phyloP scores from a whole-genome alignment of 2,888 invertebrate species.

The Ctena decussata region DNA sequence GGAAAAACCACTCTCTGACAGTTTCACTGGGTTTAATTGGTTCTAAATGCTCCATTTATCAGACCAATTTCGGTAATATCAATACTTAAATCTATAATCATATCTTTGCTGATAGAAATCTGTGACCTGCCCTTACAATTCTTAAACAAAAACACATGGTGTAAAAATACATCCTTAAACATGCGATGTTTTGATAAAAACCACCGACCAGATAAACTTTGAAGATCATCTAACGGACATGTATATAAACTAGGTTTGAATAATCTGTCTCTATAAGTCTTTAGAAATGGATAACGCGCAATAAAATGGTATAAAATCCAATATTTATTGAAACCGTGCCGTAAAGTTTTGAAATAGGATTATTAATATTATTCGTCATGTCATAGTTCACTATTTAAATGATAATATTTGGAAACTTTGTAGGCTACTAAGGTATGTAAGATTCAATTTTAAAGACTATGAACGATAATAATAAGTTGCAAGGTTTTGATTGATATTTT shows the following conservation, averaged over 20 bases:
- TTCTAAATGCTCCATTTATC: too few relatives aligned
- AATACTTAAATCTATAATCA: not conserved
- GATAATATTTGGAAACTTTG: conserved; percentile 1
- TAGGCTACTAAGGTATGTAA: not conserved
- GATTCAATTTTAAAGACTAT: not conserved
- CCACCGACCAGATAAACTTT: not conserved
- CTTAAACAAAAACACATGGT: not conserved
- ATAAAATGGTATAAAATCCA: not conserved
- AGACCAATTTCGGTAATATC: too few relatives aligned
- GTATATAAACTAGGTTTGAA: not conserved
- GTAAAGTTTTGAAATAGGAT: not conserved
- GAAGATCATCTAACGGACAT: not conserved
- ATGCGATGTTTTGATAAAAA: not conserved
- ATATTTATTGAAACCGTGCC: not conserved
- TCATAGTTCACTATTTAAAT: not conserved
- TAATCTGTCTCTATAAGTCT: not conserved
- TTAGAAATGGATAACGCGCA: not conserved
- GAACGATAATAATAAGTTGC: too few relatives aligned
- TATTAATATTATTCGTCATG: not conserved
- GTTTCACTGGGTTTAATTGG: too few relatives aligned
- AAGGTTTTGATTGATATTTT: not conserved
- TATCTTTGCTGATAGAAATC: not conserved
- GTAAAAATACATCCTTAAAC: not conserved
- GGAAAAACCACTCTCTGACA: too few relatives aligned
- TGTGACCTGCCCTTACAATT: not conserved